Conservation (phyloP, 2,888 invertebrate species). For the Steinernema scapterisci region DNA sequence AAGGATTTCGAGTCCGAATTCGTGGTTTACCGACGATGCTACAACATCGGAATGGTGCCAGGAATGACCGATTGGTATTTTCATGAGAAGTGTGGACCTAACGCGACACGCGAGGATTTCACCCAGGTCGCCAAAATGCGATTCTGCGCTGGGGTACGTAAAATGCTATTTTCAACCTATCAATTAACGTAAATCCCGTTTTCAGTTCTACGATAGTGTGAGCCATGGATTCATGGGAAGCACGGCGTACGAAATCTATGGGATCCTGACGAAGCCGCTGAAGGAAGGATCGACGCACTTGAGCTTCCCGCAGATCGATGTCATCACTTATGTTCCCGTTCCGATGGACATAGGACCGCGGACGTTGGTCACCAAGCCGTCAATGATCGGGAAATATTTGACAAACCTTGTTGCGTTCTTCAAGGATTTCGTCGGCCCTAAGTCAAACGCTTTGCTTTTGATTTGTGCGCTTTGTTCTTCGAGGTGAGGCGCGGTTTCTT, state of each 20-base stretch:
- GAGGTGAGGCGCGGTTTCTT: neutral
- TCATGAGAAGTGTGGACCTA: neutral
- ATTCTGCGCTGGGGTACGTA: neutral
- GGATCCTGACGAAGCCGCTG: neutral
- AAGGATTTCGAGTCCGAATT: neutral
- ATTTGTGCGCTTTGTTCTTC: slow-evolving; percentile 2
- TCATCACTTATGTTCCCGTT: neutral
- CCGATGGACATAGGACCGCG: neutral
- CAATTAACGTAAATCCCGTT: neutral
- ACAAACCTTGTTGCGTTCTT: neutral
- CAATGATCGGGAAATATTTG: neutral
- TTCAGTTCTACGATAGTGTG: neutral
- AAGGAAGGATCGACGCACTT: neutral
- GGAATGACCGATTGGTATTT: neutral
- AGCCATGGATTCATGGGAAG: neutral
- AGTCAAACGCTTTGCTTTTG: neutral
- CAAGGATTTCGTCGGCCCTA: slow-evolving; percentile 11
- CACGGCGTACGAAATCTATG: neutral
- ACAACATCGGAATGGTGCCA: neutral
- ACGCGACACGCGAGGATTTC: neutral
- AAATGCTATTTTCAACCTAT: neutral
- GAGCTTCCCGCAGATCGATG: neutral
- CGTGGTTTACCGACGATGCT: neutral
- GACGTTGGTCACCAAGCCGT: neutral
- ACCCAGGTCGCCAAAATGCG: neutral